A percentile compares a stretch with the other conserved stretches of the same genome.
Evolutionary conservation across 2,113 vertebrate species (phyloP).

Genomic region (Myanophis thanlyinensis): DNA sequence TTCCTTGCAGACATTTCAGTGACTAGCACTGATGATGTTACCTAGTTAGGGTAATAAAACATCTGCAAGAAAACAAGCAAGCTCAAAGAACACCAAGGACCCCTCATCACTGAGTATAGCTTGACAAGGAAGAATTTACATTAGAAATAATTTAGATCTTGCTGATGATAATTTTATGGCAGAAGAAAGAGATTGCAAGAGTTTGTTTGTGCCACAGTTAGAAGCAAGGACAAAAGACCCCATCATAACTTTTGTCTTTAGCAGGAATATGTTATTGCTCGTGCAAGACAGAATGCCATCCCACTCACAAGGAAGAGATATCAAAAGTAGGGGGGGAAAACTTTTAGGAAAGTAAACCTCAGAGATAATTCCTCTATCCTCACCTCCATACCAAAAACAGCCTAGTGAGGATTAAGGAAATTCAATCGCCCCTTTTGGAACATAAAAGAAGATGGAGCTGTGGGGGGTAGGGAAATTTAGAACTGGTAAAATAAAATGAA

Average conservation of each 20-base stretch:
- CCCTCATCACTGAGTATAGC: no score
- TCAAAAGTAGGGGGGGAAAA: background rate
- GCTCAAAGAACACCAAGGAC: no score
- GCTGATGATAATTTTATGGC: background rate
- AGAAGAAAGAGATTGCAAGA: background rate
- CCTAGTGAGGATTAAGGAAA: background rate
- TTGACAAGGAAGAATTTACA: background rate
- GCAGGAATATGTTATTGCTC: background rate
- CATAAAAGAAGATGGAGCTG: background rate
- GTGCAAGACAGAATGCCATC: background rate
- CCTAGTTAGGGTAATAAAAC: no score
- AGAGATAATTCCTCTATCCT: background rate
- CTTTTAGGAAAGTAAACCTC: background rate
- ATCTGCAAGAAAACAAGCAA: no score
- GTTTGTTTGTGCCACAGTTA: background rate
- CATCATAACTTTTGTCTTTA: background rate
- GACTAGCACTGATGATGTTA: no score
- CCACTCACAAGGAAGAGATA: background rate
- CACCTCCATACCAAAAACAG: background rate
- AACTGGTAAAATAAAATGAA: background rate
- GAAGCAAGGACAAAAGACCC: background rate
- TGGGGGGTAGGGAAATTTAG: background rate
- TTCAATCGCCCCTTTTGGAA: background rate
- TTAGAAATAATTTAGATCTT: background rate
- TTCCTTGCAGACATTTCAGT: no score